These are phyloP conservation scores for Catharus ustulatus DNA, from an alignment of 2,797 vertebrate species.

Conservation along the genomic window DNA sequence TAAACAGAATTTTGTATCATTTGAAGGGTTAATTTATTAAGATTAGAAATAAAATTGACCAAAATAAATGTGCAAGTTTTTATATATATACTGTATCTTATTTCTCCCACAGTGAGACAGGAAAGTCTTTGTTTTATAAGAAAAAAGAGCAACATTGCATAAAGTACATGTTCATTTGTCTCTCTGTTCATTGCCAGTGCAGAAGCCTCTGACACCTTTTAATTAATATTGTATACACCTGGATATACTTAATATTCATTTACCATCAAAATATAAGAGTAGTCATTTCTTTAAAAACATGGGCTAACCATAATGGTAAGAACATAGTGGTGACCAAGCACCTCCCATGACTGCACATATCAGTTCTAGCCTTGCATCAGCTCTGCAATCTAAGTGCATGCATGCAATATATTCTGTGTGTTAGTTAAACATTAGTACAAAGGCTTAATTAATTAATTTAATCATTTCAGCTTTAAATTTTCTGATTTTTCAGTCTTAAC, in stretches of 20 bases:
- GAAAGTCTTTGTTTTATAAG: neutral
- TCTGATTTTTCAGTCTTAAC: neutral
- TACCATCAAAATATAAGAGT: neutral
- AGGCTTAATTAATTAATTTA: neutral
- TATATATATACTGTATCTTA: neutral
- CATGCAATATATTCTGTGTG: neutral
- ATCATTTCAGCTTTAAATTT: neutral
- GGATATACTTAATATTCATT: neutral
- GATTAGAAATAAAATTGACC: neutral
- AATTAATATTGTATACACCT: neutral
- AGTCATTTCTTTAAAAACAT: neutral
- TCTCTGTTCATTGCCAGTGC: neutral
- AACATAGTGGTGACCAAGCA: neutral
- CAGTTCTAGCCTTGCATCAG: neutral
- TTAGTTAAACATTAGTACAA: neutral
- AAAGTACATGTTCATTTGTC: neutral
- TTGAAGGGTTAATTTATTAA: neutral
- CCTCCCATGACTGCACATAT: neutral
- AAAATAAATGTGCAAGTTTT: neutral
- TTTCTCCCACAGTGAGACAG: neutral
- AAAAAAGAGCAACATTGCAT: neutral
- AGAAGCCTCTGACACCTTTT: neutral
- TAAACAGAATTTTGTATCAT: neutral
- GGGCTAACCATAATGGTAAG: fast-evolving
- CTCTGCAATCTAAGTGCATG: neutral